Percentiles rank a stretch among this genome's conserved stretches.
Conservation (phyloP, 1,140 invertebrate genomes). For the Lethrus apterus region DNA sequence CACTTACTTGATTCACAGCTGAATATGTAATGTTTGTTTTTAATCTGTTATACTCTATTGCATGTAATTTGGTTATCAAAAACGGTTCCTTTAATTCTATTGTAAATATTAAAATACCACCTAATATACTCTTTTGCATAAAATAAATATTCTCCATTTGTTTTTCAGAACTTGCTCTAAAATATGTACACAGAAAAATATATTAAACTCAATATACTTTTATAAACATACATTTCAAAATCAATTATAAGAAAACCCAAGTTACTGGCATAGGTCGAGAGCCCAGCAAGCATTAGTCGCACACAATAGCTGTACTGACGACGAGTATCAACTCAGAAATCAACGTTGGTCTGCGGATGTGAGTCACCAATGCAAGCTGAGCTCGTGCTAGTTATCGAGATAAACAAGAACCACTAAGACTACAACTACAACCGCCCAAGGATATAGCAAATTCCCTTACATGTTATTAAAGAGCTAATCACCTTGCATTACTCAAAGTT, state of each 20-base stretch:
- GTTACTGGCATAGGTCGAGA: too few relatives aligned
- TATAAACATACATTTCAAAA: background rate
- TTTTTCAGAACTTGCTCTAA: background rate
- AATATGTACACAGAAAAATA: background rate
- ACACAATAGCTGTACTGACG: too few relatives aligned
- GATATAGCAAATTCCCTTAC: too few relatives aligned
- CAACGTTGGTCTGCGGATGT: too few relatives aligned
- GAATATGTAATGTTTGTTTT: constrained; percentile 48
- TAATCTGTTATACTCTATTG: constrained; percentile 59
- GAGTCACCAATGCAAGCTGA: too few relatives aligned
- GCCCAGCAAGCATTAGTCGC: too few relatives aligned
- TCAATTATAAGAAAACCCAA: constrained; percentile 23
- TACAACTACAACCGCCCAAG: too few relatives aligned
- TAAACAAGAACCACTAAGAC: too few relatives aligned
- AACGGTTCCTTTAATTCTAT: constrained; percentile 66
- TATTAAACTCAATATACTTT: constrained; percentile 5
- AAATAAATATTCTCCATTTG: constrained; percentile 29
- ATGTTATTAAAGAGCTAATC: too few relatives aligned
- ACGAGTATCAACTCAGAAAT: too few relatives aligned
- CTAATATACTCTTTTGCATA: constrained; percentile 65
- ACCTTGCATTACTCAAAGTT: too few relatives aligned
- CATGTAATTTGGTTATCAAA: constrained; percentile 64
- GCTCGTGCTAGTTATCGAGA: too few relatives aligned
- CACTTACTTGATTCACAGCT: constrained; percentile 48
- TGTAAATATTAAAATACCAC: constrained; percentile 62